Evolutionary conservation across 2,888 invertebrate genomes (phyloP).

Genomic region (Barypeithes pellucidus): DNA sequence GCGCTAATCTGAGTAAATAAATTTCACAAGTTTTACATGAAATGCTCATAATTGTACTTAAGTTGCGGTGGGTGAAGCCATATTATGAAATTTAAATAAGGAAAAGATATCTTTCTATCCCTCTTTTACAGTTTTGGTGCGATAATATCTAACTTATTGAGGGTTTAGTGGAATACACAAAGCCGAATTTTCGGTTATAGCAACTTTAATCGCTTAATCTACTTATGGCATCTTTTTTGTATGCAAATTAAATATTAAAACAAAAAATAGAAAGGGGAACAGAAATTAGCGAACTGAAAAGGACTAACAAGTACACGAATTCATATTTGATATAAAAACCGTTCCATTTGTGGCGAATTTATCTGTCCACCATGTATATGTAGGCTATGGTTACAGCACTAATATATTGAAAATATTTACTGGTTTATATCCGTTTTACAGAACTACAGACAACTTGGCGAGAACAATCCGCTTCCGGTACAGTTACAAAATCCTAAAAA

Average conservation of each 20-base stretch:
- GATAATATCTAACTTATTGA: constrained; percentile 26
- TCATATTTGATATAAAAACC: too few relatives aligned
- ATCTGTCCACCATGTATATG: too few relatives aligned
- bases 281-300: neutral
- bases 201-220: constrained; percentile 7
- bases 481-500: neutral
- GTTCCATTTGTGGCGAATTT: too few relatives aligned
- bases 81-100: constrained; percentile 27
- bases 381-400: too few relatives aligned
- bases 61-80: neutral
- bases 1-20: constrained; percentile 11
- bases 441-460: neutral
- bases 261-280: neutral
- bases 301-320: neutral
- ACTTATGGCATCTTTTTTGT: constrained; percentile 11
- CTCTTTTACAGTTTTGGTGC: constrained; percentile 16
- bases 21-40: constrained; percentile 18
- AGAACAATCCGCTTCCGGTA: neutral
- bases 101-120: constrained; percentile 12
- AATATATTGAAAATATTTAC: too few relatives aligned
- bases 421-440: too few relatives aligned
- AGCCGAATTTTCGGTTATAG: constrained; percentile 21
- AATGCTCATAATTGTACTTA: constrained; percentile 15
- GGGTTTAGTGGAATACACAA: constrained; percentile 12
- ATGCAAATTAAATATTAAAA: neutral